Evolutionary conservation across 2,888 invertebrate genomes (phyloP).

Genomic region (Rambutsinella grinnellia): DNA sequence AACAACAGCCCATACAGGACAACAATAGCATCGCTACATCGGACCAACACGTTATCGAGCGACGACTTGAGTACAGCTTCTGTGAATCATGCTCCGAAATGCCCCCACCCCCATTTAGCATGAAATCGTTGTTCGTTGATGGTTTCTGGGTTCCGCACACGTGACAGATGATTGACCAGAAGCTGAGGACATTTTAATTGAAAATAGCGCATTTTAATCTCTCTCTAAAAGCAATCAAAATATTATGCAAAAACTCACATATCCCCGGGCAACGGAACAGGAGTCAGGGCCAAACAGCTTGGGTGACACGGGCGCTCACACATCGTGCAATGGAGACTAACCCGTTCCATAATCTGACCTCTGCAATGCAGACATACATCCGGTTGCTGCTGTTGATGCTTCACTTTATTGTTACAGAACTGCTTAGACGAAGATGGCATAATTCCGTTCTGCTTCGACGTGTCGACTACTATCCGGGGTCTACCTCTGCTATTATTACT

Average conservation of each 20-base stretch:
- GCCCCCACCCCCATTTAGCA: too few species aligned
- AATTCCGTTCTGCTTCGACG: too few species aligned
- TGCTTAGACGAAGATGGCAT: too few species aligned
- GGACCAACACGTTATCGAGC: conserved; percentile 63
- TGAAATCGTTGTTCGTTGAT: too few species aligned
- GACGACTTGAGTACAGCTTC: conserved; percentile 63
- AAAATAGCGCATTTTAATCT: neutral
- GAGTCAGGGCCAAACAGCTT: conserved; percentile 58
- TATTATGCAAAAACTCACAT: conserved; percentile 45
- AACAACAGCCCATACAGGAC: conserved; percentile 57
- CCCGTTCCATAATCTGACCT: conserved; percentile 43
- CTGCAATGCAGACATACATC: conserved; percentile 61
- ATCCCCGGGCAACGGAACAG: conserved; percentile 62
- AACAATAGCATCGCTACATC: conserved; percentile 64
- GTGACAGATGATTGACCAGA: conserved; percentile 65
- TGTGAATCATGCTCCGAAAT: conserved; percentile 46
- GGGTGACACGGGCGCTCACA: conserved; percentile 64
- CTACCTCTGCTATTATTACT: too few species aligned
- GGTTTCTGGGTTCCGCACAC: conserved; percentile 65
- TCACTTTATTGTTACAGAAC: too few species aligned
- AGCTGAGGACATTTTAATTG: conserved; percentile 41
- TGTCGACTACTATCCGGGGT: too few species aligned
- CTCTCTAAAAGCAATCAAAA: neutral
- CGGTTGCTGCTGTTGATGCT: neutral
- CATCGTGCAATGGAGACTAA: conserved; percentile 63